These are phyloP conservation scores for Geotrupes spiniger DNA, from an alignment of 2,888 invertebrate genomes.

Conservation along the genomic window DNA sequence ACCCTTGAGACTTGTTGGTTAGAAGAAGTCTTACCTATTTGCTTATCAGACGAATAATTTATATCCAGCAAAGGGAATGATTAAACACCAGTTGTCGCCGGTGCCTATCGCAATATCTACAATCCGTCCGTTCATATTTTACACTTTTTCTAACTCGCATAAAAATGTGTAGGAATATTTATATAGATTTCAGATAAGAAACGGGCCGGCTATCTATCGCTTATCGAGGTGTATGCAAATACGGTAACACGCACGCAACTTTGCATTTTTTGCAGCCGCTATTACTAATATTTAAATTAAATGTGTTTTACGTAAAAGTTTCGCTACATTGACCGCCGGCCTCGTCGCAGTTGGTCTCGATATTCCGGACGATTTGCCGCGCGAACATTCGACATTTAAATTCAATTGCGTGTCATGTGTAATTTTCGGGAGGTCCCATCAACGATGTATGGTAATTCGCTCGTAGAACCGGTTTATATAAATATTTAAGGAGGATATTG, in stretches of 20 bases:
- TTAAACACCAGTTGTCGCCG: constrained; percentile 41
- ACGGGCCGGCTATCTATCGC: constrained; percentile 3
- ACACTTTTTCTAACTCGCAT: neutral
- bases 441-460: too few relatives aligned
- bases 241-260: constrained; percentile 13
- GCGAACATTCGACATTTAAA: too few relatives aligned
- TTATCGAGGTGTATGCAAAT: constrained; percentile 4
- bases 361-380: too few relatives aligned
- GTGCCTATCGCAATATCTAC: neutral
- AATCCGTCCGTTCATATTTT: neutral
- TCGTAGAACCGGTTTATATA: too few relatives aligned
- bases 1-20: neutral
- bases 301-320: neutral
- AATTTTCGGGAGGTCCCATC: too few relatives aligned
- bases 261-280: constrained; percentile 9
- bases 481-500: too few relatives aligned
- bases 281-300: constrained; percentile 5
- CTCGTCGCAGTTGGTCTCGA: too few relatives aligned
- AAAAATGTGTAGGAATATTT: neutral
- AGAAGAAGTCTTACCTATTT: constrained; percentile 38
- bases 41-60: constrained; percentile 48
- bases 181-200: constrained; percentile 1
- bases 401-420: too few relatives aligned
- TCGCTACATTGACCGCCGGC: too few relatives aligned
- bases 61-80: constrained; percentile 47